Evolutionary conservation across 1,140 invertebrate genomes (phyloP).

Genomic region (Ceratosolen fusciceps): DNA sequence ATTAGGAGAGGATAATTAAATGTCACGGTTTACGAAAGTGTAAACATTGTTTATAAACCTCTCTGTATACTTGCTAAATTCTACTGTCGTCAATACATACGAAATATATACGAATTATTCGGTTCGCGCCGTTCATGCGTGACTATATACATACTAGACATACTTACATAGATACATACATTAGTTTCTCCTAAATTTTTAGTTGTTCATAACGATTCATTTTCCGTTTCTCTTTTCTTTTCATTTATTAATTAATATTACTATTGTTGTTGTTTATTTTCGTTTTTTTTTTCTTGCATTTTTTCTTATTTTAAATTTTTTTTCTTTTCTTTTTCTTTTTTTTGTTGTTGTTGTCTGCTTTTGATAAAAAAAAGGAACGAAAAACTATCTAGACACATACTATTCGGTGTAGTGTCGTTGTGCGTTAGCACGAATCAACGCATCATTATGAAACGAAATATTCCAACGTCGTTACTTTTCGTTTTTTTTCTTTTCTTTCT

Average conservation of each 20-base stretch:
- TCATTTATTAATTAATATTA: too few relatives aligned
- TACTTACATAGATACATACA: constrained; percentile 52
- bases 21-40: constrained; percentile 21
- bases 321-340: too few relatives aligned
- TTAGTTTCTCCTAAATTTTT: constrained; percentile 42
- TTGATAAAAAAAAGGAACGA: constrained; percentile 9
- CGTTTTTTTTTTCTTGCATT: too few relatives aligned
- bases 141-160: constrained; percentile 50
- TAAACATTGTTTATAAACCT: constrained; percentile 22
- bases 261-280: too few relatives aligned
- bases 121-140: constrained; percentile 41
- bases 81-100: constrained; percentile 38
- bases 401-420: constrained; percentile 26
- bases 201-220: constrained; percentile 16
- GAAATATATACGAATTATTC: constrained; percentile 44
- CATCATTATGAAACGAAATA: constrained; percentile 36
- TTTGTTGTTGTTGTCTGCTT: too few relatives aligned
- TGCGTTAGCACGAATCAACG: constrained; percentile 33
- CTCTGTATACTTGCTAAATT: not conserved
- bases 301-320: too few relatives aligned
- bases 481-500: too few relatives aligned
- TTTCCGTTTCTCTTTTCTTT: constrained; percentile 26
- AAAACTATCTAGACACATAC: constrained; percentile 18
- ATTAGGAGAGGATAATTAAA: constrained; percentile 29
- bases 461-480: constrained; percentile 10